Evolutionary conservation across 2,888 invertebrate species (phyloP).

Genomic region (Phytoseiulus persimilis): DNA sequence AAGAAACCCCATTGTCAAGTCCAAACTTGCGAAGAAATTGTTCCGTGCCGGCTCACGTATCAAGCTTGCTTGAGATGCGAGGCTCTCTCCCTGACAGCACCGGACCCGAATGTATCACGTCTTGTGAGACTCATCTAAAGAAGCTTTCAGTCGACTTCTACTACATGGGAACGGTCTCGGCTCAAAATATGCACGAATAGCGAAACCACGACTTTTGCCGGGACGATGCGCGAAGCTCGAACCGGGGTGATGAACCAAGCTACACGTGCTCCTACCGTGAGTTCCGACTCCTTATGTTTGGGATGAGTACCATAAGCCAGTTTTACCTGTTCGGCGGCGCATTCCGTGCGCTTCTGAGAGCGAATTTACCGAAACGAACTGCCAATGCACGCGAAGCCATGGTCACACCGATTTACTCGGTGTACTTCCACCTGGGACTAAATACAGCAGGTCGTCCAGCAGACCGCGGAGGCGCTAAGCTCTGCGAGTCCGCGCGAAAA

Average conservation of each 20-base stretch:
- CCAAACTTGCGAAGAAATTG: too few relatives aligned
- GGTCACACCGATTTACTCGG: neutral
- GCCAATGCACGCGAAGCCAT: conserved; percentile 14
- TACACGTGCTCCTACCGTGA: neutral
- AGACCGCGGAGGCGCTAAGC: neutral
- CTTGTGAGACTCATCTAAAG: too few relatives aligned
- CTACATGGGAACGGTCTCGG: too few relatives aligned
- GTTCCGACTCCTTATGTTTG: neutral
- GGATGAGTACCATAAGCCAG: neutral
- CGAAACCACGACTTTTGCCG: neutral
- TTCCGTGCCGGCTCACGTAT: too few relatives aligned
- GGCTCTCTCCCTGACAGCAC: too few relatives aligned
- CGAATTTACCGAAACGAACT: neutral
- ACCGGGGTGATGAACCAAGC: neutral
- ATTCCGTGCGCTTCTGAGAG: conserved; percentile 12
- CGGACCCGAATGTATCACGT: too few relatives aligned
- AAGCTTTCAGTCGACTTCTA: too few relatives aligned
- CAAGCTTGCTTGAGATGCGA: neutral
- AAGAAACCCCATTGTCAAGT: too few relatives aligned
- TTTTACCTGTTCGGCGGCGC: neutral
- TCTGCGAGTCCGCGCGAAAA: too few relatives aligned
- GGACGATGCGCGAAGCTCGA: neutral
- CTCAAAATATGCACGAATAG: neutral
- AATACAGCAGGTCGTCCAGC: neutral
- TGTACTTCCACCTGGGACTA: neutral